Evolutionary conservation across 2,797 vertebrate genomes (phyloP).

Genomic region (Salmo trutta): DNA sequence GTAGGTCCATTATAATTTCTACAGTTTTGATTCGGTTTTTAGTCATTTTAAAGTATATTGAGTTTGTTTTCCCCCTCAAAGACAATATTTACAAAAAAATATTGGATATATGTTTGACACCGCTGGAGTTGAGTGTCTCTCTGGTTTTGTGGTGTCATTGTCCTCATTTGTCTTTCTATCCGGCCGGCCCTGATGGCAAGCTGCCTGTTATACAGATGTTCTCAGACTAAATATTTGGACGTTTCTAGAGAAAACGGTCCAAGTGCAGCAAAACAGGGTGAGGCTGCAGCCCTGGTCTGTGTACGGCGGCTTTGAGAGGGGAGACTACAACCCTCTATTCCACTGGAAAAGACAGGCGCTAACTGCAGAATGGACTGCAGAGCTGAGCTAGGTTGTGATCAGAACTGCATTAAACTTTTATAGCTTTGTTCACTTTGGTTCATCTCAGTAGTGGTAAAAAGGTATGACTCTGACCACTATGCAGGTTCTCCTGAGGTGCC

Average conservation of each 20-base stretch:
- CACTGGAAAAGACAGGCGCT: neutral
- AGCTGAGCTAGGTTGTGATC: neutral
- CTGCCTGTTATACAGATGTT: slow-evolving; percentile 41
- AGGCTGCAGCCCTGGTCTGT: neutral
- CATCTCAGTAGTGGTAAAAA: no score
- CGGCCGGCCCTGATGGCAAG: slow-evolving; percentile 3
- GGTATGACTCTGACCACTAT: neutral
- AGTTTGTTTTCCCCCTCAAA: neutral
- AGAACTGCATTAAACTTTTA: neutral
- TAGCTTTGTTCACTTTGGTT: no score
- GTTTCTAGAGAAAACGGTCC: slow-evolving; percentile 24
- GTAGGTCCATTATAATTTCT: no score
- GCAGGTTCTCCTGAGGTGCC: neutral
- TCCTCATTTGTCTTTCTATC: slow-evolving; percentile 19
- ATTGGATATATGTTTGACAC: neutral
- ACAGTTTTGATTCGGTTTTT: no score
- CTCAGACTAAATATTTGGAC: slow-evolving; percentile 42
- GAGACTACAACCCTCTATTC: neutral
- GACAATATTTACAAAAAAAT: neutral
- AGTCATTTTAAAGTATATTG: no score
- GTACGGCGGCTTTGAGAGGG: neutral
- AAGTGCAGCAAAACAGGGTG: neutral
- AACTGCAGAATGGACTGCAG: neutral
- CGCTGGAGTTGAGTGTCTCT: neutral
- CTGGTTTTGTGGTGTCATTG: slow-evolving; percentile 7